Evolutionary conservation across 2,113 vertebrate genomes (phyloP).

Genomic region (Monarcha castaneiventris): DNA sequence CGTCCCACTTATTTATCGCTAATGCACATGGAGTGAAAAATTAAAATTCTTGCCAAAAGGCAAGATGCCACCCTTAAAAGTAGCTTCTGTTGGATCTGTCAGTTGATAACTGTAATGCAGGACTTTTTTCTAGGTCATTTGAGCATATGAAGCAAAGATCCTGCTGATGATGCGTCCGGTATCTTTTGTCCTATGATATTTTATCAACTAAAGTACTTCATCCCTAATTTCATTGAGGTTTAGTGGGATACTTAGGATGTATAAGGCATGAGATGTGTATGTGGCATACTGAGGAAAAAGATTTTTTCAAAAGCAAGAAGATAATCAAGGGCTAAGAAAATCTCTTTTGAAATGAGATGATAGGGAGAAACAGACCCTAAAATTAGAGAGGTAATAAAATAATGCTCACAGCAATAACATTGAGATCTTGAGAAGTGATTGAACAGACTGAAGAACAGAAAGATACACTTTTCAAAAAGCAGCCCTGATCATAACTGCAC

Average conservation of each 20-base stretch:
- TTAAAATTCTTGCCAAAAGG: constrained; percentile 25
- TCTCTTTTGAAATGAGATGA: background rate
- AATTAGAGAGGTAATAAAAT: background rate
- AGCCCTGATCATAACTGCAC: background rate
- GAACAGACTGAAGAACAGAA: background rate
- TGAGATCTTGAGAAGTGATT: background rate
- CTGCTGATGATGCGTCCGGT: background rate
- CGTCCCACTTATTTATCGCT: background rate
- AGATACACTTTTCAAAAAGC: background rate
- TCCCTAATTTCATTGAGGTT: background rate
- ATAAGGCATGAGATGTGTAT: background rate
- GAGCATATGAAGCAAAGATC: background rate
- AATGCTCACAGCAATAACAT: background rate
- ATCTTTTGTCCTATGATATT: background rate
- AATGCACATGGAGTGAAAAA: background rate
- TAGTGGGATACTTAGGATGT: background rate
- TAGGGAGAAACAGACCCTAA: background rate
- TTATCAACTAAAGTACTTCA: background rate
- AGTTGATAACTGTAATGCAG: background rate
- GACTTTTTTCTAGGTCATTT: constrained; percentile 26
- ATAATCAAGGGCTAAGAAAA: background rate
- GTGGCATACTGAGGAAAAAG: background rate
- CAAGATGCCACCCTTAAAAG: background rate
- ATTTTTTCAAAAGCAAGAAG: background rate
- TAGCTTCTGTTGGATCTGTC: background rate